Base-by-base conservation (phyloP, 1,140 invertebrate genomes). In the Drosophila ananassae region DNA sequence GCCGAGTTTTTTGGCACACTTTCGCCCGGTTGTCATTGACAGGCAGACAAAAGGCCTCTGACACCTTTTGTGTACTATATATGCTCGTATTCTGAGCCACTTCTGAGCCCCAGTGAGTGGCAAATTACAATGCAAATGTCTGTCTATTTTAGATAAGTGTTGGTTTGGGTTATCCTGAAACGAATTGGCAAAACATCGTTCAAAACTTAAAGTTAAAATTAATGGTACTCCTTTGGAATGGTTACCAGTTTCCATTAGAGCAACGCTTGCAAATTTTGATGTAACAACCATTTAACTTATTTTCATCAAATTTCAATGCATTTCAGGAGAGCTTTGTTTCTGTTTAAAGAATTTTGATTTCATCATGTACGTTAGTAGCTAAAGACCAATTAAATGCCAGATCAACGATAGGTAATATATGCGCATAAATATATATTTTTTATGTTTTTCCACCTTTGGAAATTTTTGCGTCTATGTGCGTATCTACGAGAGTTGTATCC, bases 31-130 rank as follows among this genome's bases (percentile, higher is more conserved):
- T 85, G 82, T 71, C 83, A 85, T 82, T 85, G 82, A 85, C 82
- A 85, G 71, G 74, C 83, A 73, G 68, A 84, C 81, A 84, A 85
- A 84, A 84, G 81, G 82, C 83, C 78, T 68, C 51, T 78, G 82
- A 89, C 82, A 85, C 82, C 82, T 85, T 81, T 34, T 87, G 54
- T 55, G 41, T 41, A 28, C 67, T 55, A 50, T 41, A 28, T 73
- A 47, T 61, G 62, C 53, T 17, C 44, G 21, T 24, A 10, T 47
- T 4, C 3, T 34, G 46, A 52, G 22, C 21, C 30, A 41, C 30
- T 44, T 22, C 22, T 32, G 5, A 10, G 9, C 21, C 47, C 12
- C 7, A n/a, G 44, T 30, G 32, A 56, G 59, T 69, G 54, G 59
- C 44, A 87, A 87, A 87, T 85, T 87, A 87, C 82, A 85, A 82